Conservation (phyloP, 1,140 invertebrate genomes). For the Zaprionus nigranus region DNA sequence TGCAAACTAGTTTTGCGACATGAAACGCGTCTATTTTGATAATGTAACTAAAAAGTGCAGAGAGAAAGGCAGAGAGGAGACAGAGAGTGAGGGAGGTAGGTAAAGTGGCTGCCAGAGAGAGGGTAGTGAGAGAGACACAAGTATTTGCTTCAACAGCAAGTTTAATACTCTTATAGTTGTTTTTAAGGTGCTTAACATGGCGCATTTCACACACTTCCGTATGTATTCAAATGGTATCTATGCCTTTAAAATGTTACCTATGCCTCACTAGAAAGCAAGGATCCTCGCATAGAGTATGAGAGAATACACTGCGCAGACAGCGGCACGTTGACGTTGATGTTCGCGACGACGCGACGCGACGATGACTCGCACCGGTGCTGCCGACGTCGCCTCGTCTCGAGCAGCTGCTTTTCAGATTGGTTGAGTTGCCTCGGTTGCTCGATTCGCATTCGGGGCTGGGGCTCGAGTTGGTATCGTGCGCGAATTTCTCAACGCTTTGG, state of each 20-base stretch:
- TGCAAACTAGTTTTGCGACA: conserved; percentile 60
- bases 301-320: conserved; percentile 27
- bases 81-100: conserved; percentile 1
- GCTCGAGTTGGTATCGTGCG: conserved; percentile 18
- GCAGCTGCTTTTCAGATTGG: conserved; percentile 32
- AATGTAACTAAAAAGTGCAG: conserved; percentile 9
- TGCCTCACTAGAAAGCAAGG: background rate
- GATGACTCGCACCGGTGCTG: conserved; percentile 21
- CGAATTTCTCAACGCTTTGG: conserved; percentile 64
- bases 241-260: background rate
- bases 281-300: conserved; percentile 13
- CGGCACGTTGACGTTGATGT: conserved; percentile 27
- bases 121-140: background rate
- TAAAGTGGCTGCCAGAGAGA: too few species aligned
- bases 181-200: background rate
- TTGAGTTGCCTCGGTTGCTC: background rate
- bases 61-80: background rate
- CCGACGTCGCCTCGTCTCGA: conserved; percentile 41
- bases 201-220: background rate
- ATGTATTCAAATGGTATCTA: background rate
- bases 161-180: background rate
- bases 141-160: too few species aligned
- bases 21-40: conserved; percentile 58
- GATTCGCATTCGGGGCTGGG: background rate
- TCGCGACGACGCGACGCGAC: conserved; percentile 28